Percentiles rank a stretch among this genome's conserved stretches.
Evolutionary conservation across 2,797 vertebrate species (phyloP).

Genomic region (Xiphophorus birchmanni): DNA sequence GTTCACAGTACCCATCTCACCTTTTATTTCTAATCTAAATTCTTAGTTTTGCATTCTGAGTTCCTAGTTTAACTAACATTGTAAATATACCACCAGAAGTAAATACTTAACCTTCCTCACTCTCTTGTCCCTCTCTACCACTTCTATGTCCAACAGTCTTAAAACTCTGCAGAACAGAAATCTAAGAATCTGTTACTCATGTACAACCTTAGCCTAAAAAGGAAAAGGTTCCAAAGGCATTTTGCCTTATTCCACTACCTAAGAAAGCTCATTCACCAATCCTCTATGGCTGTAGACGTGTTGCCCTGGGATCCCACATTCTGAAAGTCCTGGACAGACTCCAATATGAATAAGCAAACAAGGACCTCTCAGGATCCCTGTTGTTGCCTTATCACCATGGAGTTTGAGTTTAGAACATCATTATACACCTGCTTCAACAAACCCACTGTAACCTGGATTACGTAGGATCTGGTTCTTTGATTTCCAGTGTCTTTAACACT

Average conservation of each 20-base stretch:
- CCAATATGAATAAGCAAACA: not conserved
- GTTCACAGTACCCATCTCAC: not conserved
- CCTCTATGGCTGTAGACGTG: not conserved
- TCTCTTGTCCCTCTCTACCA: not conserved
- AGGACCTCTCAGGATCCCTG: not conserved
- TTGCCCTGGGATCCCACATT: not conserved
- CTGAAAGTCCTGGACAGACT: not conserved
- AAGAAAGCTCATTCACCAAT: not conserved
- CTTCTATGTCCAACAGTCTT: not conserved
- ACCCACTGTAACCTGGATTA: not conserved
- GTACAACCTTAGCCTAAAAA: not conserved
- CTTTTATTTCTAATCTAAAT: not conserved
- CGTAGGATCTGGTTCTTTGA: not conserved
- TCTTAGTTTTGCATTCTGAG: not conserved
- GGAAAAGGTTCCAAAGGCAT: not conserved
- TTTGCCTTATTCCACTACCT: not conserved
- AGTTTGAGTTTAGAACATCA: not conserved
- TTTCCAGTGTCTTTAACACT: not conserved
- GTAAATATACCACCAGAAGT: not conserved
- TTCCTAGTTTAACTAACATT: not conserved
- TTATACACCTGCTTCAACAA: not conserved
- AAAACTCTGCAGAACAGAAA: not conserved
- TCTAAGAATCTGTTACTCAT: not conserved
- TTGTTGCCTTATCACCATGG: not conserved
- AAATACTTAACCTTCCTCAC: not conserved